Evolutionary conservation across 2,888 invertebrate species (phyloP), one percentile per base, ranked within the genome.

Genomic region (Suillia variegata): DNA sequence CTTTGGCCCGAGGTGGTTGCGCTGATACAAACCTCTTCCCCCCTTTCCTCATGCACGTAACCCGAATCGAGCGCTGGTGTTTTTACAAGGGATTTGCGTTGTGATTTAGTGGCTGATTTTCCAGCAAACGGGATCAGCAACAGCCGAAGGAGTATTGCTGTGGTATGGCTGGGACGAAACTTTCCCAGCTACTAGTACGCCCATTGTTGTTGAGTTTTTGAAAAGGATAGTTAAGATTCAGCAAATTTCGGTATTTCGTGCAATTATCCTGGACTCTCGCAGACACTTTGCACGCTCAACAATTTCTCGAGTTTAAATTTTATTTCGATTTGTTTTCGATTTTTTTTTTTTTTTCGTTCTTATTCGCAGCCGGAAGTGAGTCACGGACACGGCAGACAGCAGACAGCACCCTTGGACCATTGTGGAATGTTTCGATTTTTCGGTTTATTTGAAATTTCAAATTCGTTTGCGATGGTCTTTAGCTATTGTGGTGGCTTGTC

Each of bases 81-180:
- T 75, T 70, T 72, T 71, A 73, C 76, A 73, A 67, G 73, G 71
- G 73, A 76, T 75, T 75, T 74, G 65, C 70, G 73, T 71, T 74
- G 74, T 74, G 73, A 74, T 74, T 74, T 75, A 74, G 71, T 74
- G 74, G 70, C 69, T 50, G 50, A 45, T 26, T 34, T 22, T 48
- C 15, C 38, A 8, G 63, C 61, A 69, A 50, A 67, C 57, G 51
- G 62, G 58, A 57, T 48, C 47, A 48, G 18, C 45, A 20, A n/a
- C n/a, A n/a, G n/a, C n/a, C n/a, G n/a, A n/a, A n/a, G n/a, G n/a
- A n/a, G n/a, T n/a, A n/a, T n/a, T n/a, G n/a, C n/a, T n/a, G n/a
- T n/a, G n/a, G n/a, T n/a, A n/a, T n/a, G n/a, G n/a, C n/a, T n/a
- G n/a, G n/a, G n/a, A n/a, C n/a, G n/a, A n/a, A n/a, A n/a, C n/a